Conservation (phyloP, 2,888 invertebrate genomes). For the Zaprionus bogoriensis region DNA sequence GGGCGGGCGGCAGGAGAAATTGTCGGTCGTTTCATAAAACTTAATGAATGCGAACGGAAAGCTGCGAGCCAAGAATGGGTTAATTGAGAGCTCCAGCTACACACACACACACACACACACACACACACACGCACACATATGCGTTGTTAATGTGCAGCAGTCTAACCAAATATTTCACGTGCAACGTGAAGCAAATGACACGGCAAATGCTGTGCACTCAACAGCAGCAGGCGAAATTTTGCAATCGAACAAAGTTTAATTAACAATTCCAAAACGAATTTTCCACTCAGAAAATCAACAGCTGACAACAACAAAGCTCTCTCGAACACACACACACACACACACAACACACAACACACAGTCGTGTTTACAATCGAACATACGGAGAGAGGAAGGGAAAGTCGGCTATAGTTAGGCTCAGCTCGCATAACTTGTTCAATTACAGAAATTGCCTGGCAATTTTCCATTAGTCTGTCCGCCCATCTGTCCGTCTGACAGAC, state of each 20-base stretch:
- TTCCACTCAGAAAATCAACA: slow-evolving; percentile 24
- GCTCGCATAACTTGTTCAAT: slow-evolving; percentile 60
- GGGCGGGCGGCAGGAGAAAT: slow-evolving; percentile 38
- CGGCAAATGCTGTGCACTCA: slow-evolving; percentile 46
- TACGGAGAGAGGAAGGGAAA: background rate
- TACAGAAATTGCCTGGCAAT: slow-evolving; percentile 68
- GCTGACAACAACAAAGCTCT: slow-evolving; percentile 8
- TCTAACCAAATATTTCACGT: slow-evolving; percentile 52
- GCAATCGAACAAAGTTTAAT: slow-evolving; percentile 62
- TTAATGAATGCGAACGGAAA: slow-evolving; percentile 72
- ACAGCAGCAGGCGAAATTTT: slow-evolving; percentile 40
- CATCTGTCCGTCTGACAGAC: background rate
- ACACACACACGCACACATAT: too few relatives aligned
- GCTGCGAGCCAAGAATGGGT: slow-evolving; percentile 38
- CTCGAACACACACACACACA: background rate
- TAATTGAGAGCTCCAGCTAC: slow-evolving; percentile 34
- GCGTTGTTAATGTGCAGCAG: slow-evolving; percentile 48
- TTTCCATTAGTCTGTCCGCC: slow-evolving; percentile 20
- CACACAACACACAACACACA: background rate
- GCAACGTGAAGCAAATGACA: slow-evolving; percentile 28
- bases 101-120: too few relatives aligned
- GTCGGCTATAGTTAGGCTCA: background rate
- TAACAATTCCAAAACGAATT: slow-evolving; percentile 52
- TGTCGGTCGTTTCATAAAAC: slow-evolving; percentile 71
- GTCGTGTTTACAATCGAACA: background rate